These are phyloP conservation scores for Glaucidium brasilianum DNA, from an alignment of 2,113 vertebrate species.

Conservation along the genomic window DNA sequence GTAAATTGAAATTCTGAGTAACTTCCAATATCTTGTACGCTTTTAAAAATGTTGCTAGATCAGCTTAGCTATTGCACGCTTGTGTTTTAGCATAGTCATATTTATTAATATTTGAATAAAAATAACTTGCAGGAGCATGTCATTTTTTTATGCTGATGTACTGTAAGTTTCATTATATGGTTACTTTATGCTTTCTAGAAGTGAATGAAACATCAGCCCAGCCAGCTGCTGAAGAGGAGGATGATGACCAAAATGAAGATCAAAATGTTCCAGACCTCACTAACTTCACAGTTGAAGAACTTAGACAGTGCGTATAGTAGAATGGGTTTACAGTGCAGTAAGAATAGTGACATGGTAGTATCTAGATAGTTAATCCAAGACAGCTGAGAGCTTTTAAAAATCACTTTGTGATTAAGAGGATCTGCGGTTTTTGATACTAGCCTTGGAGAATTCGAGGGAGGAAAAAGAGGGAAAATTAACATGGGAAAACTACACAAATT, in stretches of 20 bases:
- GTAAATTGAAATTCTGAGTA: not conserved
- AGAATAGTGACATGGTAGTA: not conserved
- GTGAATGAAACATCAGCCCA: constrained; percentile 66
- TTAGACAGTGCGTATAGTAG: constrained; percentile 87
- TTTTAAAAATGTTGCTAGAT: not conserved
- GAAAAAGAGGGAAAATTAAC: not conserved
- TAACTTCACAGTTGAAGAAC: constrained; percentile 86
- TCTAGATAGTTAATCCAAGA: not conserved
- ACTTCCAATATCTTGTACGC: not conserved
- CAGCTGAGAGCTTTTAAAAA: not conserved
- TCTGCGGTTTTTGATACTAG: not conserved
- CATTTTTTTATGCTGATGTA: not conserved
- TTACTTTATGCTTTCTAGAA: constrained; percentile 62
- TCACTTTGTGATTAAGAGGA: not conserved
- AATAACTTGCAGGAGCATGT: not conserved
- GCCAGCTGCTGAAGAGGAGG: constrained; percentile 72
- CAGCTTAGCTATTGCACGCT: not conserved
- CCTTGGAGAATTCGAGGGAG: not conserved
- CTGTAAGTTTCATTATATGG: not conserved
- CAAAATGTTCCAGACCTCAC: constrained; percentile 90
- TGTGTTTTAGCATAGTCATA: not conserved
- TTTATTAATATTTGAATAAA: not conserved
- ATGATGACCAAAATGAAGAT: constrained; percentile 87
- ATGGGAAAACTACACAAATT: not conserved
- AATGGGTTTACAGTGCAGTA: not conserved